A percentile compares a stretch with the other conserved stretches of the same genome.
These are phyloP conservation scores for Cyphomyrus discorhynchus DNA, from an alignment of 2,113 vertebrate species.

Conservation along the genomic window DNA sequence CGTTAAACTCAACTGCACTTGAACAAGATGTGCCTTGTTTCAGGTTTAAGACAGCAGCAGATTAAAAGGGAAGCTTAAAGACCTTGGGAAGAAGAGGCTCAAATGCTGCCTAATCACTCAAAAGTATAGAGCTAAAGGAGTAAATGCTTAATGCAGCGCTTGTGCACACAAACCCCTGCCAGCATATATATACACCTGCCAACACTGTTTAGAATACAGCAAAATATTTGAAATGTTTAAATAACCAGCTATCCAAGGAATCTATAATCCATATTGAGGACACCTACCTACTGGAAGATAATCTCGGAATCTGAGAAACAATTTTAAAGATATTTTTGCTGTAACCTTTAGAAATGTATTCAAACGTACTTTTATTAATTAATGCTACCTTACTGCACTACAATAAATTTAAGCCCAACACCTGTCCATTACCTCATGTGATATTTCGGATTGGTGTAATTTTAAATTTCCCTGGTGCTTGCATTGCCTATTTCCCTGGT, in stretches of 20 bases:
- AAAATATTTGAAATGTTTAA: not conserved
- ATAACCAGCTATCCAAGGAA: not conserved
- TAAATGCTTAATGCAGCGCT: slow-evolving; percentile 46
- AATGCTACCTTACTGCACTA: not conserved
- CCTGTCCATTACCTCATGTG: slow-evolving; percentile 46
- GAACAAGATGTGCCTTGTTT: slow-evolving; percentile 71
- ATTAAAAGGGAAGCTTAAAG: slow-evolving; percentile 67
- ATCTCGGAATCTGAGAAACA: not conserved
- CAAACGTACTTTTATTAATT: not conserved
- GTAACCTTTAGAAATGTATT: not conserved
- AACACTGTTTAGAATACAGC: not conserved
- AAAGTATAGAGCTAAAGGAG: slow-evolving; percentile 57
- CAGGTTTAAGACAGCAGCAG: slow-evolving; percentile 66
- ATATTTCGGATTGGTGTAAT: slow-evolving; percentile 45
- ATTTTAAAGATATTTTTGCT: not conserved
- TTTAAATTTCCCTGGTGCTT: slow-evolving; percentile 47
- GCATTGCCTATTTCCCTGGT: slow-evolving; percentile 51
- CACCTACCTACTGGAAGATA: not conserved
- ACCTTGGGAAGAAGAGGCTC: slow-evolving; percentile 40
- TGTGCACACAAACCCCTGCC: slow-evolving; percentile 24
- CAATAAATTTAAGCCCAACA: slow-evolving; percentile 24
- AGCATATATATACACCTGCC: slow-evolving; percentile 8
- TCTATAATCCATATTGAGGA: not conserved
- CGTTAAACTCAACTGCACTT: slow-evolving; percentile 59
- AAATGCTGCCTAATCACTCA: slow-evolving; percentile 59